Percentiles rank a stretch among this genome's conserved stretches.
Evolutionary conservation across 2,797 vertebrate genomes (phyloP).

Genomic region (Crocodylus rhombifer): DNA sequence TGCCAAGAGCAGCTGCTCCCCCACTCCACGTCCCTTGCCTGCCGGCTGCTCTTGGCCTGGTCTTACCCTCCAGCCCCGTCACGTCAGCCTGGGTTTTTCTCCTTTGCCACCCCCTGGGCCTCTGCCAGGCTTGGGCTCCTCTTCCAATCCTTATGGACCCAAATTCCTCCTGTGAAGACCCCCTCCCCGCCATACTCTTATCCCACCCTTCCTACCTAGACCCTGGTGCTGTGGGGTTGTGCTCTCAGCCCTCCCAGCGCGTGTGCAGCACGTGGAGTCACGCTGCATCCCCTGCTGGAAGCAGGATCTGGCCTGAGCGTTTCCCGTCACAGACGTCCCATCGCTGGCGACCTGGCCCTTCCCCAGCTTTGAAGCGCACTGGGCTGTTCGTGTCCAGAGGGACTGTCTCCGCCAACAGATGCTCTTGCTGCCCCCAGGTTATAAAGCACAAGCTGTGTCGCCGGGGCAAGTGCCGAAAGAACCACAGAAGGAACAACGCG

Average conservation of each 20-base stretch:
- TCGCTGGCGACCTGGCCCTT: background rate
- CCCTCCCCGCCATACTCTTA: background rate
- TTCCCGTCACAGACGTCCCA: background rate
- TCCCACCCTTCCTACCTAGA: background rate
- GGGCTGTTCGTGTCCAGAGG: background rate
- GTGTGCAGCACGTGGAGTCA: background rate
- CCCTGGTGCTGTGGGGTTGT: background rate
- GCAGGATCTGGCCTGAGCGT: background rate
- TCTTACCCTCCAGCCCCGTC: background rate
- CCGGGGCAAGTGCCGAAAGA: constrained; percentile 89
- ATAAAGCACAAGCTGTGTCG: constrained; percentile 95
- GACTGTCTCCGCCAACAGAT: background rate
- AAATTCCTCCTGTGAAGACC: background rate
- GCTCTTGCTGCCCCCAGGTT: constrained; percentile 81
- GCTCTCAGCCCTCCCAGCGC: background rate
- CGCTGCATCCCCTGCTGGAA: background rate
- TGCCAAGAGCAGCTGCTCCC: background rate
- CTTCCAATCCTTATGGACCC: background rate
- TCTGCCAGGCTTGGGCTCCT: background rate
- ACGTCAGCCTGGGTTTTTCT: background rate
- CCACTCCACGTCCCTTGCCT: background rate
- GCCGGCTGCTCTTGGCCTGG: background rate
- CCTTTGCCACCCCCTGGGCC: background rate
- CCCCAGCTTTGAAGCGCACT: background rate
- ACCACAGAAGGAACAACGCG: constrained; percentile 93